Conservation (phyloP, 2,797 vertebrate genomes). For the Rallus crepitans region DNA sequence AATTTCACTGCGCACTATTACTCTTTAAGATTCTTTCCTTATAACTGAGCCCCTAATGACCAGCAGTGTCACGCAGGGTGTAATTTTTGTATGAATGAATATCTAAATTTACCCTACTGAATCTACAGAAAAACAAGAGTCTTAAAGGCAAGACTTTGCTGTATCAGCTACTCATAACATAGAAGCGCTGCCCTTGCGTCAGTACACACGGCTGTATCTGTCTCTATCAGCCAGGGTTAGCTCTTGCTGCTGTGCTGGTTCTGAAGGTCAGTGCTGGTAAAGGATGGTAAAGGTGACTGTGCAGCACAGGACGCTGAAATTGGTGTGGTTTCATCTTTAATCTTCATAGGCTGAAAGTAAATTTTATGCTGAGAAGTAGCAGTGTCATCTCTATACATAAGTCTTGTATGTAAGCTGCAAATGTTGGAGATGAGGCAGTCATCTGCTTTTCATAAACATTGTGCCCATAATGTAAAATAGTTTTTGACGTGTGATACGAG, state of each 20-base stretch:
- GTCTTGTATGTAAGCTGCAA: conserved; percentile 9
- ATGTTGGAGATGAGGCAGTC: conserved; percentile 7
- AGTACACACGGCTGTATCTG: not conserved
- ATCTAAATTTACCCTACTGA: not conserved
- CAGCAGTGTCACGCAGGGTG: not conserved
- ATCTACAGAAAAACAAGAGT: not conserved
- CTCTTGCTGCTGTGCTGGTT: not conserved
- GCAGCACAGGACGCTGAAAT: not conserved
- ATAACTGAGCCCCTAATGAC: not conserved
- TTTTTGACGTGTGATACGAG: not conserved
- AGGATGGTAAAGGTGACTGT: not conserved
- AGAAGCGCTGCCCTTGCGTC: not conserved
- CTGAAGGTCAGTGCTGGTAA: not conserved
- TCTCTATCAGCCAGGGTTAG: not conserved
- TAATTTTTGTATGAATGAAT: not conserved
- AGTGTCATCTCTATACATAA: not conserved
- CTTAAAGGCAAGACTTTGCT: not conserved
- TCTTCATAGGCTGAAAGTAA: not conserved
- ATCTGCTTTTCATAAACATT: not conserved
- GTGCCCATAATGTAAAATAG: not conserved
- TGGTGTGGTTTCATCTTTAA: not conserved
- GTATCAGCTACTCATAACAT: not conserved
- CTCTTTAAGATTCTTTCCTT: not conserved
- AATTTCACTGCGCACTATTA: not conserved
- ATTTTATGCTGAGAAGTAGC: not conserved